Evolutionary conservation across 2,113 vertebrate genomes (phyloP).

Genomic region (Ibidorhyncha struthersii): DNA sequence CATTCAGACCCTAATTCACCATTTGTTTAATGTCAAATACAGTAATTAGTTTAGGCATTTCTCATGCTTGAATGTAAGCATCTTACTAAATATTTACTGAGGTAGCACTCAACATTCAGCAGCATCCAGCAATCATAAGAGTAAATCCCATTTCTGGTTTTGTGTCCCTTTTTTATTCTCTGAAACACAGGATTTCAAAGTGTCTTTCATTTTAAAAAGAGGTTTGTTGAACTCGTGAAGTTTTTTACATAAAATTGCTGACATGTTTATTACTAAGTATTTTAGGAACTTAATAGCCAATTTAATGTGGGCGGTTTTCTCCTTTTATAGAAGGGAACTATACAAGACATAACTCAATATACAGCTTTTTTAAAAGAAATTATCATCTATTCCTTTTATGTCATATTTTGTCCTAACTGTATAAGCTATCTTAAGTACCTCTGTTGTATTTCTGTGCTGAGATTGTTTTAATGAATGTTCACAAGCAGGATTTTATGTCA

Average conservation of each 20-base stretch:
- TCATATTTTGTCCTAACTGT: neutral
- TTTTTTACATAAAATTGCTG: neutral
- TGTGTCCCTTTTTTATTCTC: neutral
- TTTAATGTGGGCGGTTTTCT: neutral
- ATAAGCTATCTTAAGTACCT: neutral
- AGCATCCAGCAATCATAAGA: neutral
- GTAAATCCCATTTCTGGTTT: neutral
- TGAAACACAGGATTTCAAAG: neutral
- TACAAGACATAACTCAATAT: neutral
- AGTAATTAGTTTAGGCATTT: neutral
- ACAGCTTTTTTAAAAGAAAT: neutral
- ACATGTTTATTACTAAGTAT: neutral
- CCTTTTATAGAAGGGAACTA: neutral
- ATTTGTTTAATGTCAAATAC: neutral
- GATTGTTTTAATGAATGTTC: neutral
- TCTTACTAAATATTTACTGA: neutral
- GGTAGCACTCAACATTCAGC: neutral
- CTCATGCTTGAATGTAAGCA: neutral
- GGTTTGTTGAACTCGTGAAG: neutral
- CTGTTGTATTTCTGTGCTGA: neutral
- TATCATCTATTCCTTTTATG: neutral
- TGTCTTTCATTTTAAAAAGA: neutral
- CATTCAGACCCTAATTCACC: neutral
- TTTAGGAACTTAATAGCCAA: neutral
- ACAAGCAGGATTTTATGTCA: neutral